Evolutionary conservation across 2,888 invertebrate genomes (phyloP).

Genomic region (Metellina segmentata): DNA sequence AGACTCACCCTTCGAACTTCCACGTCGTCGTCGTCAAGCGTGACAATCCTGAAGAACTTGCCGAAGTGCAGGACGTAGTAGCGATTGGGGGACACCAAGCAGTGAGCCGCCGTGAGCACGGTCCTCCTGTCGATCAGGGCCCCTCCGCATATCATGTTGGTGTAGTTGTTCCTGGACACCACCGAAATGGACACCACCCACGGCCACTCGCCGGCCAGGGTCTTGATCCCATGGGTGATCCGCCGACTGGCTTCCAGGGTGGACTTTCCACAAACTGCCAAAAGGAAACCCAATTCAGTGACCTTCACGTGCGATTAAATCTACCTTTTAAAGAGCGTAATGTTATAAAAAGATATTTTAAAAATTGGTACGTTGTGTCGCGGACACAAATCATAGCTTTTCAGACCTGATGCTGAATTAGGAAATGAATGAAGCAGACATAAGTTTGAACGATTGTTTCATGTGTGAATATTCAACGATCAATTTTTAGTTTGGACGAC

Average conservation of each 20-base stretch:
- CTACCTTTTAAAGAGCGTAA: no score
- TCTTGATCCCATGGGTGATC: not conserved
- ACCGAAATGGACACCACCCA: conserved; percentile 50
- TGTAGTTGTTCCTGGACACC: not conserved
- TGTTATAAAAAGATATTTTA: no score
- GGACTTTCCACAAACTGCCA: not conserved
- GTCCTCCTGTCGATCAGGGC: conserved; percentile 45
- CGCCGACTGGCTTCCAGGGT: not conserved
- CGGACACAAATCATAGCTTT: no score
- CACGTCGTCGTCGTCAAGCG: conserved; percentile 17
- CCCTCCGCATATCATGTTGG: conserved; percentile 21
- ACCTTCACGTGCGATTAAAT: not conserved
- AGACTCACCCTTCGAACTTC: not conserved
- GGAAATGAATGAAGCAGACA: no score
- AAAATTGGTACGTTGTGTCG: no score
- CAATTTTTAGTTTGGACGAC: no score
- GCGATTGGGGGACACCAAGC: not conserved
- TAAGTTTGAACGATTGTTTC: no score
- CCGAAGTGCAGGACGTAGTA: conserved; percentile 35
- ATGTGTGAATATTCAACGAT: no score
- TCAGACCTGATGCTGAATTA: no score
- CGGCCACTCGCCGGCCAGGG: conserved; percentile 42
- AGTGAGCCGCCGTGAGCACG: conserved; percentile 45
- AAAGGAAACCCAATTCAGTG: not conserved
- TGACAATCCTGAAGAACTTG: conserved; percentile 5